These are phyloP conservation scores for Drosophila formosana DNA, from an alignment of 2,888 invertebrate genomes.

Conservation along the genomic window DNA sequence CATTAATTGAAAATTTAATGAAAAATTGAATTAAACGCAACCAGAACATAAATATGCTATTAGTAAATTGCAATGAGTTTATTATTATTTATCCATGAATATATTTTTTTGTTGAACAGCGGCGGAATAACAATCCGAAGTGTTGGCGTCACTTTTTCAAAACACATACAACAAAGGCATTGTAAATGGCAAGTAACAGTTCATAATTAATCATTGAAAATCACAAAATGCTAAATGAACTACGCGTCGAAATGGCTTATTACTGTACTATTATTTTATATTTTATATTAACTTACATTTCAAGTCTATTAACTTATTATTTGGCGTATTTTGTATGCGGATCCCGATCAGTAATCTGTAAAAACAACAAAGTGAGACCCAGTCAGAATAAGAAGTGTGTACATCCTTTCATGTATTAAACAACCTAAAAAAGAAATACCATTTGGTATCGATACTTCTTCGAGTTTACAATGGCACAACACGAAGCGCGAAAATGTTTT, in stretches of 20 bases:
- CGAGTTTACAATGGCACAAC: no score
- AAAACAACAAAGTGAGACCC: conserved; percentile 54
- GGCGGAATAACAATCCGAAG: conserved; percentile 55
- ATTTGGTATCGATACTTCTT: not conserved
- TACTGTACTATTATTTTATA: not conserved
- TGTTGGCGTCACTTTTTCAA: conserved; percentile 68
- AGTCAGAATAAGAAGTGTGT: conserved; percentile 47
- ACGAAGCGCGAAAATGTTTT: not conserved
- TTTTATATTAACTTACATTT: conserved; percentile 45
- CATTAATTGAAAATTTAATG: conserved; percentile 19
- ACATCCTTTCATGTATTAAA: conserved; percentile 15
- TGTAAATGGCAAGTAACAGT: not conserved
- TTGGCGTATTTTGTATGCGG: conserved; percentile 31
- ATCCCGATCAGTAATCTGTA: conserved; percentile 35
- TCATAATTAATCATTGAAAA: not conserved
- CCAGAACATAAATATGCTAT: not conserved
- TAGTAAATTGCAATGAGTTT: conserved; percentile 1
- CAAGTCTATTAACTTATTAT: conserved; percentile 26
- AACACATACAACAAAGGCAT: conserved; percentile 35
- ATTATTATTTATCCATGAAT: not conserved
- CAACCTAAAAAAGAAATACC: not conserved
- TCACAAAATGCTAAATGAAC: not conserved
- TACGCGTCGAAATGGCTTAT: not conserved
- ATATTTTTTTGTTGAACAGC: conserved; percentile 36
- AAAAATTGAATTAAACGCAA: not conserved